A percentile compares a stretch with the other conserved stretches of the same genome.
Conservation (phyloP, 2,888 invertebrate genomes). For the Thumatha senex region DNA sequence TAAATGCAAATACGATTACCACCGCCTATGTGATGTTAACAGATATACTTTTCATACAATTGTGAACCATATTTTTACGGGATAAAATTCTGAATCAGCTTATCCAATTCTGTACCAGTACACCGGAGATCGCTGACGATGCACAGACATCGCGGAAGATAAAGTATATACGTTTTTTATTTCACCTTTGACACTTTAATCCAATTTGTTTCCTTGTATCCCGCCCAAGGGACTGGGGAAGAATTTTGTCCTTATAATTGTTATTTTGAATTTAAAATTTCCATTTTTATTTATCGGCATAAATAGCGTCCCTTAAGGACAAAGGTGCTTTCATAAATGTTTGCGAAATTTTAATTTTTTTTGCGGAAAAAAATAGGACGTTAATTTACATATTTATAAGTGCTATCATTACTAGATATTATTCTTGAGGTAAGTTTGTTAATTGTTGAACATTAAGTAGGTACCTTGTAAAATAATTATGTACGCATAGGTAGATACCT, state of each 20-base stretch:
- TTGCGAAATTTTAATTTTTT: slow-evolving; percentile 35
- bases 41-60: slow-evolving; percentile 39
- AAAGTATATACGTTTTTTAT: slow-evolving; percentile 76
- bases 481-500: slow-evolving; percentile 2
- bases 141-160: slow-evolving; percentile 68
- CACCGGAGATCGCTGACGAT: slow-evolving; percentile 54
- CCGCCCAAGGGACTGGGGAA: slow-evolving; percentile 74
- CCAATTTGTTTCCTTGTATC: slow-evolving; percentile 80
- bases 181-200: slow-evolving; percentile 83
- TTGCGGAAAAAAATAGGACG: slow-evolving; percentile 21
- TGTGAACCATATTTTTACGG: slow-evolving; percentile 45
- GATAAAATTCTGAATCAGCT: slow-evolving; percentile 29
- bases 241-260: slow-evolving; percentile 75
- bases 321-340: slow-evolving; percentile 34
- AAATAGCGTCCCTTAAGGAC: slow-evolving; percentile 33
- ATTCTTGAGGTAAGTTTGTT: slow-evolving; percentile 24
- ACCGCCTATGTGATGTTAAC: slow-evolving; percentile 55
- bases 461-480: background rate
- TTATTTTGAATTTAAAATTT: slow-evolving; percentile 73
- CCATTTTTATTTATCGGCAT: slow-evolving; percentile 48
- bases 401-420: slow-evolving; percentile 21
- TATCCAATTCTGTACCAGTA: slow-evolving; percentile 33
- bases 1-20: slow-evolving; percentile 78
- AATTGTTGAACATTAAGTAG: slow-evolving; percentile 12
- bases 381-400: slow-evolving; percentile 36